Evolutionary conservation across 2,888 invertebrate genomes (phyloP).

Genomic region (Bembecia ichneumoniformis): DNA sequence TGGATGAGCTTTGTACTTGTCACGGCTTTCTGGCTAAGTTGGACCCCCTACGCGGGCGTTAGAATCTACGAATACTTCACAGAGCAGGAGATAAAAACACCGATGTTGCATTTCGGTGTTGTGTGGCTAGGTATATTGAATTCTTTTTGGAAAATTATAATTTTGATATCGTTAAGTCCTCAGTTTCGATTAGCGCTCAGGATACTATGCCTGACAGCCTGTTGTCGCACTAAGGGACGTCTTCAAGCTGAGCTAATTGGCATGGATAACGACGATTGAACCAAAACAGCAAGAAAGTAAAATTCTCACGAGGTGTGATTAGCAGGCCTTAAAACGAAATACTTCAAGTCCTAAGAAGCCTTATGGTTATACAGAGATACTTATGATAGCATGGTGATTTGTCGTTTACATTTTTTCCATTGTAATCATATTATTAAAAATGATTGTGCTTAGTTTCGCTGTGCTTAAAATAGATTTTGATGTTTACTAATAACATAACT

Average conservation of each 20-base stretch:
- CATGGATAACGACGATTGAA: slow-evolving; percentile 88
- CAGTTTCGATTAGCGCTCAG: slow-evolving; percentile 92
- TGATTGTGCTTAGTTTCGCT: too few species aligned
- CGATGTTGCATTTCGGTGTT: slow-evolving; percentile 90
- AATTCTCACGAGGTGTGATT: too few species aligned
- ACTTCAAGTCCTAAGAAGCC: too few species aligned
- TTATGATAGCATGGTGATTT: too few species aligned
- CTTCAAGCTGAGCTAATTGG: slow-evolving; percentile 89
- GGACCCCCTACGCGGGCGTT: slow-evolving; percentile 92
- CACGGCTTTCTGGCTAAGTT: slow-evolving; percentile 91
- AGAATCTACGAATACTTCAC: slow-evolving; percentile 82
- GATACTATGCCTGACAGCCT: slow-evolving; percentile 89
- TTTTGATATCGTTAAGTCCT: slow-evolving; percentile 90
- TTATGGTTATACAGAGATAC: too few species aligned
- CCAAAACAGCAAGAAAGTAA: too few species aligned
- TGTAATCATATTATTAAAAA: too few species aligned
- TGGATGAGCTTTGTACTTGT: slow-evolving; percentile 95
- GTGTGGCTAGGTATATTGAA: slow-evolving; percentile 96
- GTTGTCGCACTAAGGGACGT: slow-evolving; percentile 88
- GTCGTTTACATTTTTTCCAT: too few species aligned
- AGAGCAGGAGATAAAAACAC: slow-evolving; percentile 77
- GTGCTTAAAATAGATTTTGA: too few species aligned
- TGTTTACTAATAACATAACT: too few species aligned
- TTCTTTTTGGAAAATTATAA: slow-evolving; percentile 95
- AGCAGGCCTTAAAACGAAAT: too few species aligned